Percentiles rank a stretch among this genome's conserved stretches.
Evolutionary conservation across 2,113 vertebrate species (phyloP).

Genomic region (Bos javanicus): DNA sequence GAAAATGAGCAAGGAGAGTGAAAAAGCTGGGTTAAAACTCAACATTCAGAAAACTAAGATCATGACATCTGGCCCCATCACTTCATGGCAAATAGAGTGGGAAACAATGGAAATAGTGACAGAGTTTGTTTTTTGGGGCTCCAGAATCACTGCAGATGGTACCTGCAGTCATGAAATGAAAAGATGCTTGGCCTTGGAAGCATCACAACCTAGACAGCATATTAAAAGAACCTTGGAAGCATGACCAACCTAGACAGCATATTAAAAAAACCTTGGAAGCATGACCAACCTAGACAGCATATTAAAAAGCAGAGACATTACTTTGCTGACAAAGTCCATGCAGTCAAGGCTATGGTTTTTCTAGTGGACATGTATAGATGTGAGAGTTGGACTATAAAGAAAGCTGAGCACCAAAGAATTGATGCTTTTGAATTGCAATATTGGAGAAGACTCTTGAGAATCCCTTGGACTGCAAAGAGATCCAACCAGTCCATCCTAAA

Average conservation of each 20-base stretch:
- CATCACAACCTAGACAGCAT: neutral
- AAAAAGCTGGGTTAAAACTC: neutral
- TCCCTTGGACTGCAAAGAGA: neutral
- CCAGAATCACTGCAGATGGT: neutral
- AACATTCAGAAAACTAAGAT: neutral
- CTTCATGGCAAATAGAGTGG: neutral
- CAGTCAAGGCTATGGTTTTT: neutral
- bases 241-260: neutral
- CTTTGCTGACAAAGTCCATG: neutral
- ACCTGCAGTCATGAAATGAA: neutral
- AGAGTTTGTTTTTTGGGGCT: neutral
- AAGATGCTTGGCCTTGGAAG: neutral
- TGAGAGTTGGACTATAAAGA: neutral
- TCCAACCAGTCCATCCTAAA: neutral
- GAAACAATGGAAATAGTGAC: neutral
- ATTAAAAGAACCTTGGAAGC: neutral
- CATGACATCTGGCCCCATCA: neutral
- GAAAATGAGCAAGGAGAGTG: neutral
- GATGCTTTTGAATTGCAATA: neutral
- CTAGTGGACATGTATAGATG: neutral
- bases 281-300: neutral
- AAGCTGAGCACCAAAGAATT: accelerated
- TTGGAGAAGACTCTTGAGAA: neutral
- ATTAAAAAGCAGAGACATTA: neutral
- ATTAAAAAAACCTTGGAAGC: neutral